A percentile compares a stretch with the other conserved stretches of the same genome.
These are phyloP conservation scores for Drosophila birchii DNA, from an alignment of 2,888 invertebrate genomes.

Conservation along the genomic window DNA sequence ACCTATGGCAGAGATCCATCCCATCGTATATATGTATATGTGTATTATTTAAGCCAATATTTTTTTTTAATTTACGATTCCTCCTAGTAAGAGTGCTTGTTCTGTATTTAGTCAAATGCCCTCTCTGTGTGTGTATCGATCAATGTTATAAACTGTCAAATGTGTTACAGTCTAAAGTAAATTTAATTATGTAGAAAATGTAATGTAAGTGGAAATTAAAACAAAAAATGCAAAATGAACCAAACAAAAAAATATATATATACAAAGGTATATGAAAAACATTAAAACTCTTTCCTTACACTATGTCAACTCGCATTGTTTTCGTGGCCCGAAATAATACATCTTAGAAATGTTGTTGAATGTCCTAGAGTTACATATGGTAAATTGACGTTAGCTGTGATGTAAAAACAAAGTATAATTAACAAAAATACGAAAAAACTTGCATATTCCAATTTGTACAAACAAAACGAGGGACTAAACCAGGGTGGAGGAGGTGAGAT, in stretches of 20 bases:
- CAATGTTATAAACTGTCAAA: slow-evolving; percentile 57
- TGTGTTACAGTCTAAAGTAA: slow-evolving; percentile 65
- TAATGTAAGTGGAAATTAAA: slow-evolving; percentile 3
- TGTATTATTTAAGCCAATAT: slow-evolving; percentile 2
- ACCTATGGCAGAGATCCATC: slow-evolving; percentile 12
- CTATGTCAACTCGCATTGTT: background rate
- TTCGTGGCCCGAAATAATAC: slow-evolving; percentile 3
- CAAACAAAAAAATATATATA: background rate
- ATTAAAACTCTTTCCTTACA: background rate
- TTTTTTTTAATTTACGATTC: background rate
- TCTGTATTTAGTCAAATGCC: slow-evolving; percentile 22
- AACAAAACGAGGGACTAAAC: background rate
- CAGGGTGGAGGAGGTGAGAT: too few relatives aligned
- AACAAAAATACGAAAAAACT: slow-evolving; percentile 27
- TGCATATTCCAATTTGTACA: slow-evolving; percentile 18
- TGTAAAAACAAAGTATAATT: slow-evolving; percentile 47
- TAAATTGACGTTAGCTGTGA: slow-evolving; percentile 70
- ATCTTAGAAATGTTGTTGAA: slow-evolving; percentile 33
- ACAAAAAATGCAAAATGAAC: slow-evolving; percentile 14
- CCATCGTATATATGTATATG: slow-evolving; percentile 25
- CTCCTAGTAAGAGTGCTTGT: background rate
- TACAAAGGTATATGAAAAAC: slow-evolving; percentile 12
- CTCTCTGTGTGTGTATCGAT: slow-evolving; percentile 45
- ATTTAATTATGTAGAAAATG: slow-evolving; percentile 25
- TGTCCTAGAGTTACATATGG: slow-evolving; percentile 35